Evolutionary conservation across 2,888 invertebrate species (phyloP).

Genomic region (Urechis unicinctus): DNA sequence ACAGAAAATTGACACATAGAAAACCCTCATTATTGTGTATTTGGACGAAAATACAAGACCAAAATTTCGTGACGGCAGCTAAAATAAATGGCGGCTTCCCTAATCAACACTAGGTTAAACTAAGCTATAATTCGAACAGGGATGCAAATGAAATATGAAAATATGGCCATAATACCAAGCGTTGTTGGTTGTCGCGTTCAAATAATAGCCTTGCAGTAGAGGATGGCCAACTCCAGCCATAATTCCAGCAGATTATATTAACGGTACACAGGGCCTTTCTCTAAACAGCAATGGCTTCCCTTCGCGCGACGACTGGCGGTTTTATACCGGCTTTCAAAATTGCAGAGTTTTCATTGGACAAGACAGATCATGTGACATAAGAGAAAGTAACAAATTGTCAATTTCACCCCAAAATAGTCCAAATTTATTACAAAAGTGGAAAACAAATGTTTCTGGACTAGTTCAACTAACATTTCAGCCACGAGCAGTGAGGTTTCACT

Average conservation of each 20-base stretch:
- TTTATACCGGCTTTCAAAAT: conserved; percentile 39
- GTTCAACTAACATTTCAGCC: background rate
- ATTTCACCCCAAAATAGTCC: conserved; percentile 7
- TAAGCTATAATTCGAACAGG: no score
- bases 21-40: no score
- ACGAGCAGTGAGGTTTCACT: no score
- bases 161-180: conserved; percentile 52
- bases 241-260: conserved; percentile 40
- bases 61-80: no score
- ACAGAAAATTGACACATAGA: no score
- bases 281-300: conserved; percentile 36
- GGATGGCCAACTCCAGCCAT: conserved; percentile 56
- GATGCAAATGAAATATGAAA: no score
- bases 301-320: conserved; percentile 16
- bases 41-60: no score
- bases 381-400: no score
- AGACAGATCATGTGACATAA: conserved; percentile 41
- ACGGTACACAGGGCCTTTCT: conserved; percentile 30
- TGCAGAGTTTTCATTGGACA: conserved; percentile 38
- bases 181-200: conserved; percentile 50
- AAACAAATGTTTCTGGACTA: background rate
- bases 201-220: conserved; percentile 51
- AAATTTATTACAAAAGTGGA: background rate
- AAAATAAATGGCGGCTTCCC: no score
- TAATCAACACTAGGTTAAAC: no score